Percentiles rank a stretch among this genome's conserved stretches.
Conservation (phyloP, 2,113 vertebrate species). For the Takifugu flavidus region DNA sequence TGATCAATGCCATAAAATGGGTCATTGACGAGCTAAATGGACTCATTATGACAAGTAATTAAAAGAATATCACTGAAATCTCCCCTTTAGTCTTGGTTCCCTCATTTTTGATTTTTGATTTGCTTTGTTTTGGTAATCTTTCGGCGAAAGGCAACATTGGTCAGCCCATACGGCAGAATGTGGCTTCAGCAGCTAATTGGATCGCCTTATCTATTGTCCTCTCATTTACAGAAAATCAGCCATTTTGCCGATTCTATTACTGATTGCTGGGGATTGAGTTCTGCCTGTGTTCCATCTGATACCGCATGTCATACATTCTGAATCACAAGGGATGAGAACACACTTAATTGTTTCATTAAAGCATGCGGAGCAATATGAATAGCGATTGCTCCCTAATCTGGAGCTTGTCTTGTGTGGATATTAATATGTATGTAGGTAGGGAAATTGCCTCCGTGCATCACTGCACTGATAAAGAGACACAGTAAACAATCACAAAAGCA, state of each 20-base stretch:
- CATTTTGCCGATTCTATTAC: conserved; percentile 61
- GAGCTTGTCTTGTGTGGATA: conserved; percentile 23
- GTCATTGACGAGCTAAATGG: conserved; percentile 82
- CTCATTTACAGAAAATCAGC: conserved; percentile 63
- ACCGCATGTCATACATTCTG: conserved; percentile 46
- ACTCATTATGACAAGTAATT: conserved; percentile 82
- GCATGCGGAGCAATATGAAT: conserved; percentile 46
- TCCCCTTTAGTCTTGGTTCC: conserved; percentile 64
- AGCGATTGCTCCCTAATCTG: conserved; percentile 43
- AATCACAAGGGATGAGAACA: conserved; percentile 43
- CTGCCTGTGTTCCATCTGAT: conserved; percentile 49
- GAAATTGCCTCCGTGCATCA: conserved; percentile 33
- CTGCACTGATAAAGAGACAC: conserved; percentile 10
- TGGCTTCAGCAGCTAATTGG: conserved; percentile 67
- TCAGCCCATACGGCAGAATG: conserved; percentile 66
- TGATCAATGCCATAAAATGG: conserved; percentile 74
- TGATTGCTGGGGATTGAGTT: conserved; percentile 62
- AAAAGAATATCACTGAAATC: conserved; percentile 76
- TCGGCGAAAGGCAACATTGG: conserved; percentile 67
- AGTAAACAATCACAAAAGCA: conserved; percentile 20
- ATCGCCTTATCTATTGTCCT: conserved; percentile 67
- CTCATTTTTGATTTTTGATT: conserved; percentile 53
- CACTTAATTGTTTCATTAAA: conserved; percentile 39
- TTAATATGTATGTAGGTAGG: conserved; percentile 56
- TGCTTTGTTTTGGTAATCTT: conserved; percentile 28